Evolutionary conservation across 2,888 invertebrate species (phyloP), one percentile per base, ranked within the genome.

Genomic region (Coecobrya sp.): DNA sequence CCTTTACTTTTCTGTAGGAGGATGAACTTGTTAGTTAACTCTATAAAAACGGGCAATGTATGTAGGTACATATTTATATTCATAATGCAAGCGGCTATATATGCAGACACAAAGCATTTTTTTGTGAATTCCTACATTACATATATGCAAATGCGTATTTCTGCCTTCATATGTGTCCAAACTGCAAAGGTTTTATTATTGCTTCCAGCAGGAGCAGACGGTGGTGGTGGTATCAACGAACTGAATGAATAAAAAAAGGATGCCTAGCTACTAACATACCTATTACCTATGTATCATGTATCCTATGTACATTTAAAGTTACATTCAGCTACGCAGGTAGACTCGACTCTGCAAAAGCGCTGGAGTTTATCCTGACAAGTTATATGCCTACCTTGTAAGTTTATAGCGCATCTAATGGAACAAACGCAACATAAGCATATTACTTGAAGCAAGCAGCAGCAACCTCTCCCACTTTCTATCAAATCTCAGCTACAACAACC

Each of bases 381-480:
- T 55, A 16, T 81, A 42, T 16, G 8, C n/a, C 1, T 81, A 25
- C 36, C 45, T 68, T 30, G 30, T 22, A 2, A 45, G 27, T 13
- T 52, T 27, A 79, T n/a, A n/a, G n/a, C 42, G n/a, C 45, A 55
- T 76, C 25, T 52, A 73, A 27, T 55, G 45, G 65, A 86, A 30
- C 68, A 45, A 81, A 65, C 70, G 30, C 16, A 82, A 82, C 55
- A 73, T 73, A 84, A 89, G 70, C 89, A 73, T 89, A 84, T 70
- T 70, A 81, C 52, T 70, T 36, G 1, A n/a, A 70, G 13, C 68
- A 30, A 16, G 30, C 68, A 89, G 7, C 5, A n/a, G n/a, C 55
- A 86, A 89, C 89, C 89, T 89, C 89, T 89, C 89, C 89, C 82
- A 89, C 68, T 82, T 89, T 70, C 82, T 82, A 70, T 70, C 70